These are phyloP conservation scores for Monoplex corrugatus DNA, from an alignment of 2,888 invertebrate genomes.

Conservation along the genomic window DNA sequence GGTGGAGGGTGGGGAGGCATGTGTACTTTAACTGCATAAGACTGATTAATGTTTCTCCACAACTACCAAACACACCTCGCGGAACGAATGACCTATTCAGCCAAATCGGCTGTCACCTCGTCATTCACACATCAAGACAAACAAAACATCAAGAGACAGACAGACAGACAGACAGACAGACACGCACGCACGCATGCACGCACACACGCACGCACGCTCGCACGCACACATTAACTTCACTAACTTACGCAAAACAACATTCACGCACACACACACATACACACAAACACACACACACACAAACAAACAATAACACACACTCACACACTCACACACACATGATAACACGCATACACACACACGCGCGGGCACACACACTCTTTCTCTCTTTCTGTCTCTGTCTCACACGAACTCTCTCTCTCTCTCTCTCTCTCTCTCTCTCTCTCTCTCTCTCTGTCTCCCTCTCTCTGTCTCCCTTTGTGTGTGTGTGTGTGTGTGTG, in stretches of 20 bases:
- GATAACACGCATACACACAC: neutral
- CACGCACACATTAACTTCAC: slow-evolving; percentile 4
- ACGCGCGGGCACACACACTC: neutral
- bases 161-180: too few relatives aligned
- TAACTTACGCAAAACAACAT: too few relatives aligned
- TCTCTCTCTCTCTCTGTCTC: slow-evolving; percentile 3
- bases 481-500: neutral
- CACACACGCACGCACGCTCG: neutral
- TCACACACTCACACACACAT: neutral
- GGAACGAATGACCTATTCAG: too few relatives aligned
- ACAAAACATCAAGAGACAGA: too few relatives aligned
- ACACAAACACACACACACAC: neutral
- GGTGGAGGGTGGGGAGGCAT: too few relatives aligned
- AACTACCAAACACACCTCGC: too few relatives aligned
- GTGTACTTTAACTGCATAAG: too few relatives aligned
- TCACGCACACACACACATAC: neutral
- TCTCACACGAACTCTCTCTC: neutral
- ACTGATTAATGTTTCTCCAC: too few relatives aligned
- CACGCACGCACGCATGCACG: neutral
- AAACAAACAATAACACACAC: neutral
- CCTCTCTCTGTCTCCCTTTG: neutral
- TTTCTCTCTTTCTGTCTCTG: neutral
- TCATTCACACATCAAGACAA: too few relatives aligned
- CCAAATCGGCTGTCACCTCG: too few relatives aligned
- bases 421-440: slow-evolving; percentile 3